Percentiles rank a stretch among this genome's conserved stretches.
These are phyloP conservation scores for Dipus sagitta DNA, from an alignment of 2,797 vertebrate species.

Conservation along the genomic window DNA sequence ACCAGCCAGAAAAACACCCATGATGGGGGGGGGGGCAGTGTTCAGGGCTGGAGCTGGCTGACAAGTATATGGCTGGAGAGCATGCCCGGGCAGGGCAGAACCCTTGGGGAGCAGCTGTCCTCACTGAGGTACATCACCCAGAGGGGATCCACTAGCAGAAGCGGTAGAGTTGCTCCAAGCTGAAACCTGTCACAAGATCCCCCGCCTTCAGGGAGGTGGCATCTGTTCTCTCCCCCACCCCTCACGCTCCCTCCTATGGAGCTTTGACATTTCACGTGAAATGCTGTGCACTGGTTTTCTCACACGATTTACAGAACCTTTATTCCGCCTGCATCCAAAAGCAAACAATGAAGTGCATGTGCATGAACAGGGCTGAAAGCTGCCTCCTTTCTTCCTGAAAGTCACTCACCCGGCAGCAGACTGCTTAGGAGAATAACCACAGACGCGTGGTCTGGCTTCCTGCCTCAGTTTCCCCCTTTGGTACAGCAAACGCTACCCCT, in stretches of 20 bases:
- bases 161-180: background rate
- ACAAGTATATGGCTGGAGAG: background rate
- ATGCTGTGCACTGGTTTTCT: background rate
- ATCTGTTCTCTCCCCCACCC: background rate
- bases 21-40: background rate
- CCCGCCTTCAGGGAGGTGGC: background rate
- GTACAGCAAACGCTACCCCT: background rate
- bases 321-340: background rate
- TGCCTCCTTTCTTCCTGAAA: background rate
- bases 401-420: no score
- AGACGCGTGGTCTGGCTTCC: background rate
- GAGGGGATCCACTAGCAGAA: background rate
- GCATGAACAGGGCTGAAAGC: background rate
- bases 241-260: background rate
- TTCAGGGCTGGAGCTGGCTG: background rate
- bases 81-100: fast-evolving
- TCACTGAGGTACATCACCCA: fast-evolving
- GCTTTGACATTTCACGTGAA: background rate
- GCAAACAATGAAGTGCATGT: background rate
- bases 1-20: background rate
- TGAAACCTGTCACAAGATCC: background rate
- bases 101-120: fast-evolving
- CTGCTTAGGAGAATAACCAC: background rate
- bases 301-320: background rate
- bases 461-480: background rate